Evolutionary conservation across 2,888 invertebrate genomes (phyloP).

Genomic region (Julus scandinavius): DNA sequence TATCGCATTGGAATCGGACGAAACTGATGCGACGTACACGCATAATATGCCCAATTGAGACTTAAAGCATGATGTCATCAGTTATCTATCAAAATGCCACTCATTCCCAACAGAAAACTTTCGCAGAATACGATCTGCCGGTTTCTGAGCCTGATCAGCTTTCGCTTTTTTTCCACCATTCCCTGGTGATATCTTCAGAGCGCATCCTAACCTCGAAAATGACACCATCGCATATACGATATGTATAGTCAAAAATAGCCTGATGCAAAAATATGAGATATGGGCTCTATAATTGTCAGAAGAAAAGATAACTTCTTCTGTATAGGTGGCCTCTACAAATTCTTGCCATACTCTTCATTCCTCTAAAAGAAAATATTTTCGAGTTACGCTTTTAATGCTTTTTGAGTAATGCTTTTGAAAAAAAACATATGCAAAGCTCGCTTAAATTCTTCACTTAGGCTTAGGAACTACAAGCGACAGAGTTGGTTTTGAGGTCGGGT

Average conservation of each 20-base stretch:
- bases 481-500: slow-evolving; percentile 29
- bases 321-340: not conserved
- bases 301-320: not conserved
- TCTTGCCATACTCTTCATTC: slow-evolving; percentile 8
- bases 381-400: not conserved
- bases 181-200: not conserved
- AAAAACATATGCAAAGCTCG: not conserved
- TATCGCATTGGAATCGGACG: not conserved
- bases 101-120: slow-evolving; percentile 2
- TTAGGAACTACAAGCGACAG: slow-evolving; percentile 11
- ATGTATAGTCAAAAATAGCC: not conserved
- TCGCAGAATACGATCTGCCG: not conserved
- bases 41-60: slow-evolving; percentile 45
- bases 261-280: slow-evolving; percentile 30
- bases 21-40: not conserved
- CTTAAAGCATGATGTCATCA: slow-evolving; percentile 40
- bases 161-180: not conserved
- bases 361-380: not conserved
- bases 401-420: too few relatives aligned
- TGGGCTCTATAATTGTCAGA: slow-evolving; percentile 38
- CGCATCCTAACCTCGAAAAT: not conserved
- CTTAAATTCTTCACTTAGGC: slow-evolving; percentile 25
- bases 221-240: not conserved
- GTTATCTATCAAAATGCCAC: slow-evolving; percentile 41
- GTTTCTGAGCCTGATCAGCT: slow-evolving; percentile 31